Base-by-base conservation (phyloP, 2,888 invertebrate species). In the Lydus trimaculatus region DNA sequence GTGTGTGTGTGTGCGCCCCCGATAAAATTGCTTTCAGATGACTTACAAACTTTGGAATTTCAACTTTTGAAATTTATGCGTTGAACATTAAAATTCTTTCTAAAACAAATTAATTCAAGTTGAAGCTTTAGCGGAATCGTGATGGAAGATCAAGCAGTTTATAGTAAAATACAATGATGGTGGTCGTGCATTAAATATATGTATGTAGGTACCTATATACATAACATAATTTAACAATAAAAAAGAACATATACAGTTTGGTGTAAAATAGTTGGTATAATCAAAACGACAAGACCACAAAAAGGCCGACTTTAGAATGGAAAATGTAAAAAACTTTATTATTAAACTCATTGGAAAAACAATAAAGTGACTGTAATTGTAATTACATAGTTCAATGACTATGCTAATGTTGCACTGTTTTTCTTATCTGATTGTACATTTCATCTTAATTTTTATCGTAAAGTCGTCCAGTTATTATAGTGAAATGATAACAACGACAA, bases 331-430 rank as follows among this genome's bases (percentile, higher is more conserved):
- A 43, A 43, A n/a, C 43, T 43, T n/a, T 43, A 43, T n/a, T 43
- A 43, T 43, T 43, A 17, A 43, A 43, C 43, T 43, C 43, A 64
- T 17, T 43, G 48, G n/a, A 63, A 66, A 69, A 70, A 70, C 63
- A 64, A 69, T 66, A 65, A 61, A 43, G 64, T 43, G 59, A 61
- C 23, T 61, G 64, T 64, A 74, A 76, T 73, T 66, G 73, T 73
- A 74, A 75, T 75, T 75, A 75, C 72, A 75, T 74, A 75, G 72
- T 71, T 66, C 61, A 72, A 69, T 74, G 74, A 71, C 70, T 75
- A 72, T 75, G 75, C 67, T 73, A 74, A 75, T 74, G 70, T 61
- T 63, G 31, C 17, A 43, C 62, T 23, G 58, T 63, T 70, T 69
- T 67, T 66, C 60, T 11, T 33, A 7, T 33, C 6, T 28, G 3